phyloP scores from a whole-genome alignment of 2,888 invertebrate species.

The Zele albiditarsus region DNA sequence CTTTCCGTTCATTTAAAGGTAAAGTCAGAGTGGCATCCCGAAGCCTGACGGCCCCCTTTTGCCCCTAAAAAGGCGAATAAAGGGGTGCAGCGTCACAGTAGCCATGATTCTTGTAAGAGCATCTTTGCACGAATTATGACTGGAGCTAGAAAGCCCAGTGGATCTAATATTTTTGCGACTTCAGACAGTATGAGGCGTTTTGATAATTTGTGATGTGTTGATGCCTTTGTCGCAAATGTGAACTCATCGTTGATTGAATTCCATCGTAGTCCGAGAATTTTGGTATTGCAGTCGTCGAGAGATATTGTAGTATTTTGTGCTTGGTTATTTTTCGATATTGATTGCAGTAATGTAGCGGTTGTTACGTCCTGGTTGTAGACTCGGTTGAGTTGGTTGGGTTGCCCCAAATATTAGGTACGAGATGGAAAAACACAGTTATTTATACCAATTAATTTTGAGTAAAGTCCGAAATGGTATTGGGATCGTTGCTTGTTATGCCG shows the following conservation, averaged over 20 bases:
- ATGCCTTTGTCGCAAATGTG: background rate
- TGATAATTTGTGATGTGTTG: background rate
- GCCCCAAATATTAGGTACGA: no score
- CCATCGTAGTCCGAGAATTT: background rate
- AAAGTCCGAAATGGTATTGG: no score
- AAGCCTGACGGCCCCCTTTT: no score
- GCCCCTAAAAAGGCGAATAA: no score
- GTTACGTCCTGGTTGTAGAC: no score
- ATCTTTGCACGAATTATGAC: constrained; percentile 1
- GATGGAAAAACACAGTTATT: no score
- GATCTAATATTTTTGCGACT: background rate
- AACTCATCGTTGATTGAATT: background rate
- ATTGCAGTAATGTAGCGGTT: background rate
- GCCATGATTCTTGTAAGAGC: background rate
- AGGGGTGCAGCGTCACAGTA: no score
- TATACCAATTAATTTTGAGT: no score
- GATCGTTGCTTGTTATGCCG: no score
- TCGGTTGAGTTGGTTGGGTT: no score
- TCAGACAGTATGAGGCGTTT: constrained; percentile 1
- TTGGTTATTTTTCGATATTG: background rate
- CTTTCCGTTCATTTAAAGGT: no score
- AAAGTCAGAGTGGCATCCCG: no score
- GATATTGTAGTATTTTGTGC: background rate
- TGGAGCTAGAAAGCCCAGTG: constrained; percentile 2
- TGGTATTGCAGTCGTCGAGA: background rate